These are phyloP conservation scores for Microcebus lehilahytsara DNA, from an alignment of 2,113 vertebrate genomes.

Conservation along the genomic window DNA sequence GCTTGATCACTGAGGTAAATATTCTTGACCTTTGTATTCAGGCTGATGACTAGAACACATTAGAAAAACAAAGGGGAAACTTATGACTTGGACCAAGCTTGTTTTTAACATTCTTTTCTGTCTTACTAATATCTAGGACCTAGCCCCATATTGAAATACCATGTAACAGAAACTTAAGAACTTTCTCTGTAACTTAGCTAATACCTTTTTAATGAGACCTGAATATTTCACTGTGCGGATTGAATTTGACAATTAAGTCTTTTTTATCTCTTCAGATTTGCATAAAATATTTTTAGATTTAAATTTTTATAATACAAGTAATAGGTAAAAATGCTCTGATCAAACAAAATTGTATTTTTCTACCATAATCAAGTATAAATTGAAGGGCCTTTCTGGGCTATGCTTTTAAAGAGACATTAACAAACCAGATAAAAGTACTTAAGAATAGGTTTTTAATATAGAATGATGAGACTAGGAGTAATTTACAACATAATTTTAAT, in stretches of 20 bases:
- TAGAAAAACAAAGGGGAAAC: conserved; percentile 59
- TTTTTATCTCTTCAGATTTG: not conserved
- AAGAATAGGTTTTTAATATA: not conserved
- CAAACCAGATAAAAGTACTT: conserved; percentile 7
- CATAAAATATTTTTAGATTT: conserved; percentile 3
- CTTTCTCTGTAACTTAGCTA: conserved; percentile 9
- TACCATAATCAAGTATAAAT: not conserved
- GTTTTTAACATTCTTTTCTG: conserved; percentile 70
- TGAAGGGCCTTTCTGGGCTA: conserved; percentile 37
- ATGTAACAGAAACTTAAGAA: not conserved
- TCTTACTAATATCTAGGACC: conserved; percentile 64
- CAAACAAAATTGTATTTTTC: conserved; percentile 14
- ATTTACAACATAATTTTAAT: conserved; percentile 28
- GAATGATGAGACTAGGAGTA: not conserved
- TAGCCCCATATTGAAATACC: not conserved
- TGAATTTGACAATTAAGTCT: conserved; percentile 6
- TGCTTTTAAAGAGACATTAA: not conserved
- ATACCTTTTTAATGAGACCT: not conserved
- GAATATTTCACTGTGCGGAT: not conserved
- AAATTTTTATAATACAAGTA: not conserved
- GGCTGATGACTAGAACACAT: conserved; percentile 34
- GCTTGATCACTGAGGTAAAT: conserved; percentile 43
- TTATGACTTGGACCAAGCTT: conserved; percentile 60
- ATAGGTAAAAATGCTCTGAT: conserved; percentile 41
- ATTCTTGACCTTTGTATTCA: conserved; percentile 61